Conservation (phyloP, 1,140 invertebrate genomes). For the Elysia chlorotica region DNA sequence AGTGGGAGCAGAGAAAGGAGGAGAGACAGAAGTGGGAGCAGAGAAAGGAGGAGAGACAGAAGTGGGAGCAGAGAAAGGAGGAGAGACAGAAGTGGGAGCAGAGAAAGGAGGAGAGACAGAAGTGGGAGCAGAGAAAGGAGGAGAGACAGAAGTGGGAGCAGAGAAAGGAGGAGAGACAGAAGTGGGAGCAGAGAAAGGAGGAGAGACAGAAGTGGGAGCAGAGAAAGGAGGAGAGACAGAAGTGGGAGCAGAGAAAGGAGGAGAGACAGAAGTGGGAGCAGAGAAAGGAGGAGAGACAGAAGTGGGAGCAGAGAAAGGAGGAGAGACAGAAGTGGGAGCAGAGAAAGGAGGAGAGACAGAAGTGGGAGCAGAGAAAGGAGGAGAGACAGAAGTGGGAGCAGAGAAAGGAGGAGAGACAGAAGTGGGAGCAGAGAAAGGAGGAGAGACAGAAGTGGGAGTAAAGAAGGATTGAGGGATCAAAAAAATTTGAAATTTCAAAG, state of each 20-base stretch:
- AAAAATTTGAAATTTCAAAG: too few species aligned
- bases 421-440: not conserved
- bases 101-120: conserved; percentile 12
- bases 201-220: too few species aligned
- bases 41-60: conserved; percentile 9
- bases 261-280: not conserved
- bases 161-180: not conserved
- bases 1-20: conserved; percentile 12
- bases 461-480: too few species aligned
- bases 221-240: too few species aligned
- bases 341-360: not conserved
- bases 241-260: not conserved
- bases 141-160: conserved; percentile 12
- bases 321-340: not conserved
- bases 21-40: not conserved
- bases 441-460: not conserved
- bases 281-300: not conserved
- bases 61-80: not conserved
- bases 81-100: not conserved
- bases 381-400: not conserved
- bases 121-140: conserved; percentile 31
- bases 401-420: not conserved
- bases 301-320: not conserved
- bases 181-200: too few species aligned
- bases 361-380: not conserved